These are phyloP conservation scores for Heteromyza rotundicornis DNA, from an alignment of 2,888 invertebrate species.

Conservation along the genomic window DNA sequence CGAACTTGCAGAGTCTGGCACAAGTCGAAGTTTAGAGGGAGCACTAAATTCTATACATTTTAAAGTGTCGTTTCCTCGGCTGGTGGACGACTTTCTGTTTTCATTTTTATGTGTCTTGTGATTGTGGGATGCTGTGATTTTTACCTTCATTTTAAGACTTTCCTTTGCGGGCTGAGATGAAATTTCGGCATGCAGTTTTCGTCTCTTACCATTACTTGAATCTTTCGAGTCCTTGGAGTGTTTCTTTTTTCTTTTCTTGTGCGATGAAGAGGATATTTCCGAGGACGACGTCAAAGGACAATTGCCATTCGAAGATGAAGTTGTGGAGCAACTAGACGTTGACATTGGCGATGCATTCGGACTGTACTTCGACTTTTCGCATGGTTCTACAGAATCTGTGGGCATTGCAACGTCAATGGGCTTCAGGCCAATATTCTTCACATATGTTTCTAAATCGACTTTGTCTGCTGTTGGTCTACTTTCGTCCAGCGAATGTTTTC, in stretches of 20 bases:
- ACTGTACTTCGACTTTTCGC: constrained; percentile 42
- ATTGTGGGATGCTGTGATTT: constrained; percentile 59
- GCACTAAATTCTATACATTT: too few species aligned
- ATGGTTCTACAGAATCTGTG: constrained; percentile 29
- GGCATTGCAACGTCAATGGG: constrained; percentile 50
- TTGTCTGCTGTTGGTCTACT: constrained; percentile 34
- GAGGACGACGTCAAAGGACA: constrained; percentile 16
- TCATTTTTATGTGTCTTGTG: constrained; percentile 51
- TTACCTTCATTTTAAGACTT: constrained; percentile 66
- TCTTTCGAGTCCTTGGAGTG: constrained; percentile 65
- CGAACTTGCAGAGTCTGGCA: background rate
- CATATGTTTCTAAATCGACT: constrained; percentile 59
- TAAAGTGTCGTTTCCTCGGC: constrained; percentile 27
- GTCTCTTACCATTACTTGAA: constrained; percentile 62
- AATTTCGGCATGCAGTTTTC: constrained; percentile 67
- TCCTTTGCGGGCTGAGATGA: constrained; percentile 63
- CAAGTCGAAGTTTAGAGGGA: too few species aligned
- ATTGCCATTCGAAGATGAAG: constrained; percentile 47
- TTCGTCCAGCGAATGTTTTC: constrained; percentile 48
- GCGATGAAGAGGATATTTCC: constrained; percentile 46
- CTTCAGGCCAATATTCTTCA: constrained; percentile 59
- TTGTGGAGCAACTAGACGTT: constrained; percentile 51
- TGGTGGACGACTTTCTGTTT: constrained; percentile 27
- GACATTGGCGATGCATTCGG: constrained; percentile 59
- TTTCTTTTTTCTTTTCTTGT: constrained; percentile 68